phyloP scores from a whole-genome alignment of 2,113 vertebrate genomes.

The Lamprotornis superbus region DNA sequence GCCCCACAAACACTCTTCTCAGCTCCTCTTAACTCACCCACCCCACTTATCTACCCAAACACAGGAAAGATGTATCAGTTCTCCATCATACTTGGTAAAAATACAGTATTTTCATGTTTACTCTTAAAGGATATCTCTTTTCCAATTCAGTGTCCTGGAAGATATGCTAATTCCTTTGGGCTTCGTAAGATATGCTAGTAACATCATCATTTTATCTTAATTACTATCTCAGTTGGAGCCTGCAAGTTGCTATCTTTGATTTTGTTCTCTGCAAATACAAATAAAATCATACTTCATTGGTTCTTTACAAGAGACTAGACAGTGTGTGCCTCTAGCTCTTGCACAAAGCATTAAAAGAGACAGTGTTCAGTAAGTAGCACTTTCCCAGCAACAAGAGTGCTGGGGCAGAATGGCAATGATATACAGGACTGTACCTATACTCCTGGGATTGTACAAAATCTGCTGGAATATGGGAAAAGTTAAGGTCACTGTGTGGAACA shows the following conservation, averaged over 20 bases:
- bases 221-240: not conserved
- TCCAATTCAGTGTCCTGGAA: not conserved
- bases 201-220: constrained; percentile 22
- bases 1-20: not conserved
- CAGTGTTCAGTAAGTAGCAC: not conserved
- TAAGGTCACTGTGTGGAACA: not conserved
- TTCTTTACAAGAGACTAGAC: not conserved
- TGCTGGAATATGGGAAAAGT: not conserved
- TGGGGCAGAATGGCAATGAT: not conserved
- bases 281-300: not conserved
- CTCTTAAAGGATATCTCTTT: not conserved
- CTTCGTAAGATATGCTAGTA: not conserved
- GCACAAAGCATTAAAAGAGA: not conserved
- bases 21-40: not conserved
- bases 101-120: not conserved
- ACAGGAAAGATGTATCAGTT: not conserved
- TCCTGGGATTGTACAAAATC: not conserved
- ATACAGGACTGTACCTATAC: not conserved
- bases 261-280: not conserved
- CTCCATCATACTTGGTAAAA: not conserved
- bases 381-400: not conserved
- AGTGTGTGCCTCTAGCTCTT: not conserved
- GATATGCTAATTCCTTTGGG: not conserved
- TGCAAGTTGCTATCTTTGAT: not conserved
- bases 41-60: not conserved